Base-by-base conservation (phyloP, 1,140 invertebrate genomes). In the Zaprionus nigranus region DNA sequence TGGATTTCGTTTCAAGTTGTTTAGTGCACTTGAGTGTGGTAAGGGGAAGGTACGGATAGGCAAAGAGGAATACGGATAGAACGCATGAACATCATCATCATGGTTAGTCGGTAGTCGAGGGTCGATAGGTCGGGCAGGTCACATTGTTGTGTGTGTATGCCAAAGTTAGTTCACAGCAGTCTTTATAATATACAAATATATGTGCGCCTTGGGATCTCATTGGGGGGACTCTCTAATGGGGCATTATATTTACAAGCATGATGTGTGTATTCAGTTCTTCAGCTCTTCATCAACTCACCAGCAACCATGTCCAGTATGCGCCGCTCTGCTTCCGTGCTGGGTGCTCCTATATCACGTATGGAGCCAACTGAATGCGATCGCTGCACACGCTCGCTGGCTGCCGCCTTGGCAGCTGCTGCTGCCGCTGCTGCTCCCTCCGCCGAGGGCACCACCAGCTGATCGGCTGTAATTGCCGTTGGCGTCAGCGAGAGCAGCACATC, bases 401-500 rank as follows among this genome's bases (percentile, higher is more conserved):
- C 87, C 11, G 64, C 82, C 59, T 83, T 81, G 17, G 85, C 83
- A 7, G 83, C 83, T 22, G 84, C 81, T 15, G 77, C 84, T 20
- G 83, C 83, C 7, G 84, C 81, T 3, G 75, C 72, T 5, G 78
- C 76, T 15, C 82, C 87, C 60, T 91, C 92, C 2, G 91, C 91
- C 17, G 85, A 90, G 5, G 92, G 94, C 7, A 96, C 95, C 15
- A 96, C 94, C 56, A 97, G 90, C 83, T 96, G 96, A 76, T 96
- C 95, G 13, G 94, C 93, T 79, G 94, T 91, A 22, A 95, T 93
- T 57, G 96, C 93, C 72, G 95, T 94, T 1, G 97, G 96, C 49
- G 96, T 96, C 43, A 98, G 92, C 1, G 97, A 97, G 12, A 98
- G 94, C n/a, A 99, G 93, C 38, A 98, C 93, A 93, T 98, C 98